Evolutionary conservation across 2,113 vertebrate genomes (phyloP), one percentile per base, ranked within the genome.

Genomic region (Potamarius usumacintae): DNA sequence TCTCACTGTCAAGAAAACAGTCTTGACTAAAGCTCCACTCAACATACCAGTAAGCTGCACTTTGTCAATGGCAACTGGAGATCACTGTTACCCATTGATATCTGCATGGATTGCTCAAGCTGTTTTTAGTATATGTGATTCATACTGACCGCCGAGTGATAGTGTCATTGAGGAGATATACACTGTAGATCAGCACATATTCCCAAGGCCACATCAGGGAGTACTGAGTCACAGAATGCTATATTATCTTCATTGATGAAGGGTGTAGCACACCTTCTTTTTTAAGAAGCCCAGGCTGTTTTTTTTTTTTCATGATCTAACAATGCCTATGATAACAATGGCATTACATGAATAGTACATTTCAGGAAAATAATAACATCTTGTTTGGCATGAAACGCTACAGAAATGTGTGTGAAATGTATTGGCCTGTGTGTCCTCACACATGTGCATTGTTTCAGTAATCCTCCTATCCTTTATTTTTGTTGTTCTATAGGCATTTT

Each of bases 1-100:
- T 84, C 69, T 80, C 78, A 86, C 87, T 60, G 60, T 88, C 79
- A 58, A 88, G 89, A 91, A 90, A 83, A 81, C 87, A 76, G 57
- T 17, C 34, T 62, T 69, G 83, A 87, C 84, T 86, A 63, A 88
- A 78, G 69, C 67, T 27, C 84, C 71, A 76, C 84, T 89, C 84
- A 55, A 84, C 78, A 48, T 42, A 12, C 65, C 57, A 55, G 57
- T 79, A 20, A 58, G 74, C 85, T 79, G 65, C 10, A 63, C 52
- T 25, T 78, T 84, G 65, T 79, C 79, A 76, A 18, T 65, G 53
- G 30, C 84, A 67, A 85, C 82, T 67, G 69, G 7, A 58, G 74
- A 53, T 67, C 74, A 85, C 76, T 86, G 82, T 83, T 87, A 20
- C 76, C 18, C 6, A 69, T 48, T 74, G 55, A 88, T 74, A 60